phyloP scores from a whole-genome alignment of 2,797 vertebrate genomes.

The Malurus leucopterus region DNA sequence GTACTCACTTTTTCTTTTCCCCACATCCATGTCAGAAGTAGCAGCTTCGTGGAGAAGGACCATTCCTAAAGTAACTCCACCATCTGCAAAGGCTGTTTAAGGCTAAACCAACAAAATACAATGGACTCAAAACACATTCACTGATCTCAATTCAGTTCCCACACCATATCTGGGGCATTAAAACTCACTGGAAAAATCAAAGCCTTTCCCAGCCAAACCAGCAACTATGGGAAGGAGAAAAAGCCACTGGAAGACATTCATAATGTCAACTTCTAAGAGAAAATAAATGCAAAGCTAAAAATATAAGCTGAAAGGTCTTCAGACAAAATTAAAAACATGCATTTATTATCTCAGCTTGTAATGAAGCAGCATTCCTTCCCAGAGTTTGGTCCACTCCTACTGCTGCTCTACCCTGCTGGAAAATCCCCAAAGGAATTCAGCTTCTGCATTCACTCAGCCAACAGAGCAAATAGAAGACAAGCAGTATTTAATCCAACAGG shows the following conservation, averaged over 20 bases:
- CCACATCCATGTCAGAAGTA: conserved; percentile 89
- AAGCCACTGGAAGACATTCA: background rate
- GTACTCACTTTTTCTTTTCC: conserved; percentile 90
- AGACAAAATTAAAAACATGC: background rate
- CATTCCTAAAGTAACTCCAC: conserved; percentile 91
- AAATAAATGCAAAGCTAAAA: background rate
- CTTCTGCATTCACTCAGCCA: background rate
- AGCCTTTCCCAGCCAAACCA: background rate
- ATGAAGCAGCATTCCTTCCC: background rate
- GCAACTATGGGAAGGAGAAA: rapidly evolving
- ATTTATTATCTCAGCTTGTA: background rate
- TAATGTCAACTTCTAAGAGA: background rate
- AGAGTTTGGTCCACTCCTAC: background rate
- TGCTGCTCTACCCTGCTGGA: background rate
- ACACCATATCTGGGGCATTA: background rate
- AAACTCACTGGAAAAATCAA: background rate
- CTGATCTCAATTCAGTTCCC: background rate
- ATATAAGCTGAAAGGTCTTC: background rate
- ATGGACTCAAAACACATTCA: background rate
- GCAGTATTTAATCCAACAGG: background rate
- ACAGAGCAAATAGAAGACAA: background rate
- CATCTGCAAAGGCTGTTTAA: conserved; percentile 79
- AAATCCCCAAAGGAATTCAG: background rate
- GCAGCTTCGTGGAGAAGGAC: conserved; percentile 93
- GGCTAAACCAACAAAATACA: conserved; percentile 44